Conservation (phyloP, 2,113 vertebrate species). For the Leucopsar rothschildi region DNA sequence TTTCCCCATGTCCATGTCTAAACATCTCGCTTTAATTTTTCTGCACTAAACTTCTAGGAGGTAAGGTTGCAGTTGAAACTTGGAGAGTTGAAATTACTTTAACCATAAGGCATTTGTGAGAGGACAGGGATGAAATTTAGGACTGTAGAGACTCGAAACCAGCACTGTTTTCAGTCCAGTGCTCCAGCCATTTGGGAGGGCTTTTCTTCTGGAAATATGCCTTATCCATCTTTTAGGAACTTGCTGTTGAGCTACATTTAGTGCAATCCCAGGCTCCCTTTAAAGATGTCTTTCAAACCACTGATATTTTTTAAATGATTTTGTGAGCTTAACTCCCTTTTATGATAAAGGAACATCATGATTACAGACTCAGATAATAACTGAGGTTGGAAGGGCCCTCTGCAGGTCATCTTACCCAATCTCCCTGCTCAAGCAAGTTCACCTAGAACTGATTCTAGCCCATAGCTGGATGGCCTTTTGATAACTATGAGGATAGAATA, state of each 20-base stretch:
- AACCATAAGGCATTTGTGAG: not conserved
- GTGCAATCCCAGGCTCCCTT: not conserved
- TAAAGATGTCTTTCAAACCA: not conserved
- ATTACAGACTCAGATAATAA: not conserved
- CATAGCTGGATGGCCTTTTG: not conserved
- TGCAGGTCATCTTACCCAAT: not conserved
- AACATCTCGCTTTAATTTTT: not conserved
- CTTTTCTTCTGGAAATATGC: not conserved
- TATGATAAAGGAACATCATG: not conserved
- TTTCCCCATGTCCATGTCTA: not conserved
- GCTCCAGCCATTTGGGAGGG: not conserved
- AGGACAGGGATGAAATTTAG: not conserved
- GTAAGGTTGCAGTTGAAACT: not conserved
- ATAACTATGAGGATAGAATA: not conserved
- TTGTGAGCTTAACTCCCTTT: not conserved
- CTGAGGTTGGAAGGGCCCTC: not conserved
- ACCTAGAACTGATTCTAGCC: fast-evolving
- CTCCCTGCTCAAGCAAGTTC: not conserved
- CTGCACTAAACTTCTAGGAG: not conserved
- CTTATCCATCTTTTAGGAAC: not conserved
- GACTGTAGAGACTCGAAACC: not conserved
- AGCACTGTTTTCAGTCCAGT: not conserved
- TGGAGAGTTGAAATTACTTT: not conserved
- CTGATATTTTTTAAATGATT: not conserved
- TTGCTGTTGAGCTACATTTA: not conserved